These are phyloP conservation scores for Bolborhynchus lineola DNA, from an alignment of 2,113 vertebrate species.

Conservation along the genomic window DNA sequence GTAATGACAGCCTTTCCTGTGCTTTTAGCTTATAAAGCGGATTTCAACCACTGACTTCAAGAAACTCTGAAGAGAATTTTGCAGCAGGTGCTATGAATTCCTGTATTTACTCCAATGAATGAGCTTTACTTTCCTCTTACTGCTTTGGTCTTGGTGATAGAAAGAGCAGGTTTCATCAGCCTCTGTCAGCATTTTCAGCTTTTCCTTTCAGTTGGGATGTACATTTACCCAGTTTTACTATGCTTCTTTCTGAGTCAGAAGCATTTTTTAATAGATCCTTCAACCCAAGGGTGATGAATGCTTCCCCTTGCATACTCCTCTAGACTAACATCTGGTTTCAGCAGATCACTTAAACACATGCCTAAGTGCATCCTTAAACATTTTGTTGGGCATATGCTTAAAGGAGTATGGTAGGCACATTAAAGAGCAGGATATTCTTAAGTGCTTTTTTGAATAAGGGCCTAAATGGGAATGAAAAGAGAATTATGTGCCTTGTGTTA, in stretches of 20 bases:
- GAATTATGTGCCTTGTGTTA: not conserved
- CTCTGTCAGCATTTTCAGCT: not conserved
- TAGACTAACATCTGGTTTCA: slow-evolving; percentile 15
- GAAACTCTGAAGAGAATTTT: not conserved
- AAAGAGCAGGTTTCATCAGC: not conserved
- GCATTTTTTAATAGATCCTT: not conserved
- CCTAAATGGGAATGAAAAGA: not conserved
- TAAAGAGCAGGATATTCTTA: slow-evolving; percentile 16
- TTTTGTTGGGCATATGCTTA: slow-evolving; percentile 15
- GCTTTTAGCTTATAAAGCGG: not conserved
- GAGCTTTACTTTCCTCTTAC: not conserved
- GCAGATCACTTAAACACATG: not conserved
- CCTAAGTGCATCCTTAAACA: slow-evolving; percentile 12
- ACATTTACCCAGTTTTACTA: not conserved
- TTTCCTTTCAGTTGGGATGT: not conserved
- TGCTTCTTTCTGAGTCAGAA: not conserved
- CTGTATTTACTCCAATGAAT: not conserved
- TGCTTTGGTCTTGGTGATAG: not conserved
- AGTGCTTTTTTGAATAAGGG: slow-evolving; percentile 12
- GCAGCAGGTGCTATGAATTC: not conserved
- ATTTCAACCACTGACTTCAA: slow-evolving; percentile 2
- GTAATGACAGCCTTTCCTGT: not conserved
- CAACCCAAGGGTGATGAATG: not conserved
- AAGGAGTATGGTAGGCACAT: not conserved
- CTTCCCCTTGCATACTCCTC: not conserved